These are phyloP conservation scores for Mellivora capensis DNA, from an alignment of 2,113 vertebrate species.

Conservation along the genomic window DNA sequence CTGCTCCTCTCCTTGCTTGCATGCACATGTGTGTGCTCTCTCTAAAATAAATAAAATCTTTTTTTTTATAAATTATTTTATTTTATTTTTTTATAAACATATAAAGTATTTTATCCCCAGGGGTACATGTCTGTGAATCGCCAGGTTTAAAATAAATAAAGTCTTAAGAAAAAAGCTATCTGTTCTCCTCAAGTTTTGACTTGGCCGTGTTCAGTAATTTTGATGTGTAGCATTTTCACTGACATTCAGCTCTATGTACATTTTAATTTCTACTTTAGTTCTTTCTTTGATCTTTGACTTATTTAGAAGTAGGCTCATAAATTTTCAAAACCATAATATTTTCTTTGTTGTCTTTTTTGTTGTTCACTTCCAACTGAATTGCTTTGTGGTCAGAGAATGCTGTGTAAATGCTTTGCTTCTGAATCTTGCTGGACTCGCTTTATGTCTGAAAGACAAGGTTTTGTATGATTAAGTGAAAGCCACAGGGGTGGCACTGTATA, in stretches of 20 bases:
- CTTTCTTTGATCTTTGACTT: slow-evolving; percentile 13
- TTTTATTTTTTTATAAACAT: too few species aligned
- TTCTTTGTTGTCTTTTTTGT: neutral
- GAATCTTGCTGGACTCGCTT: neutral
- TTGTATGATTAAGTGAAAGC: neutral
- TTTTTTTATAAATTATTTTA: too few species aligned
- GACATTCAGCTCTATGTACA: neutral
- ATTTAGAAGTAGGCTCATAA: neutral
- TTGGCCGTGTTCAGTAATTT: neutral
- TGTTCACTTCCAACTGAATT: slow-evolving; percentile 19
- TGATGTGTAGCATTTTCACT: neutral
- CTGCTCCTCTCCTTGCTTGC: neutral
- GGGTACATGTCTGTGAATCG: too few species aligned
- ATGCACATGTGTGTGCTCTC: neutral
- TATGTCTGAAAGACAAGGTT: neutral
- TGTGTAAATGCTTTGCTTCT: neutral
- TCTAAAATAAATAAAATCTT: neutral
- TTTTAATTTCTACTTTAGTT: slow-evolving; percentile 10
- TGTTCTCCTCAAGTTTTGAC: neutral
- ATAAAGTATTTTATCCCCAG: too few species aligned
- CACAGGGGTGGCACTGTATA: neutral
- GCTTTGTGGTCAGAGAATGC: neutral
- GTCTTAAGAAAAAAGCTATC: neutral
- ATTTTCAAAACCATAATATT: neutral
- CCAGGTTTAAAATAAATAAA: neutral